Base-by-base conservation (phyloP, 2,113 vertebrate species). In the Reinhardtius hippoglossoides region DNA sequence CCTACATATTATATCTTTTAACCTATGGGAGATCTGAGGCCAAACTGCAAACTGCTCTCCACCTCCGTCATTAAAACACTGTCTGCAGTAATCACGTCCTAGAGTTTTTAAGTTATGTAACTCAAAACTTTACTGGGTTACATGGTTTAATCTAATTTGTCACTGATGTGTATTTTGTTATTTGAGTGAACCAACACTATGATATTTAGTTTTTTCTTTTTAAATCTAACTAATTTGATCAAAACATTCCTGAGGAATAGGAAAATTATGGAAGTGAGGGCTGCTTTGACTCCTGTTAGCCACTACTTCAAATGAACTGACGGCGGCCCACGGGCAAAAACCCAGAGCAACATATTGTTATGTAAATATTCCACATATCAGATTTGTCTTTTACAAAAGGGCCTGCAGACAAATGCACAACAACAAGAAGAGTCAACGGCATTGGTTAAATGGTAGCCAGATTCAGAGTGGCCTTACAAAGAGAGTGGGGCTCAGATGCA, bases 341-440 rank as follows among this genome's bases (percentile, higher is more conserved):
- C 20, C 35, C 64, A 80, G 20, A 21, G 24, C 61, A 71, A 67
- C 21, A 37, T 26, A 78, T 18, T 63, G 46, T 65, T 44, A 78
- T 67, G 72, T 58, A 74, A 80, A 71, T 85, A 83, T 55, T 73
- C 50, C 9, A 75, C 23, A 15, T n/a, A 64, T 78, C 42, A 52
- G 76, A 81, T 58, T 73, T 50, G 70, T 65, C n/a, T 42, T 2
- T 70, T 37, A 57, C 64, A 61, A 67, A 76, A 54, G 20, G 50
- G 57, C 52, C 56, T 2, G 12, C 37, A 72, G 50, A 74, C 63
- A 66, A 74, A 66, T 42, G 55, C 42, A 62, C 40, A 46, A 57
- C 62, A 71, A 23, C 54, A 72, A 59, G 54, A 59, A 26, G 15
- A 69, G 59, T 56, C 58, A 87, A 78, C 59, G 69, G 59, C 67